Evolutionary conservation across 2,797 vertebrate species (phyloP).

Genomic region (Peromyscus aztecus): DNA sequence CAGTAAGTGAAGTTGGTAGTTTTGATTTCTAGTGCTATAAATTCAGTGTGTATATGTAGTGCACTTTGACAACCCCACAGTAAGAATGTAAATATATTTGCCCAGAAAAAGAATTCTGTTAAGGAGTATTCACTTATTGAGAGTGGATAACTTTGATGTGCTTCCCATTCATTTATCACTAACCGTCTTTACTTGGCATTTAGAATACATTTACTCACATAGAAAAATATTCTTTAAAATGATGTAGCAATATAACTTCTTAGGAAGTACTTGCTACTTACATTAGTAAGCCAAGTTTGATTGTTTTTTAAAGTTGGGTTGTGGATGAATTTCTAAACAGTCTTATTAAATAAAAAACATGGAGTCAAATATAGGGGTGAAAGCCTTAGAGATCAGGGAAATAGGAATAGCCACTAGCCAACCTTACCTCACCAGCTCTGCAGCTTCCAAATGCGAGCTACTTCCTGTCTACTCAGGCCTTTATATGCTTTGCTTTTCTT

Average conservation of each 20-base stretch:
- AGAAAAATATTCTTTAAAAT: constrained; percentile 2
- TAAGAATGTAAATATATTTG: neutral
- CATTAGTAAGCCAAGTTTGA: neutral
- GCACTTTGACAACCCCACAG: neutral
- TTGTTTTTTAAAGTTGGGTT: neutral
- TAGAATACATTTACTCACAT: neutral
- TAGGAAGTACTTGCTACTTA: neutral
- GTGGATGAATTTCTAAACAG: no score
- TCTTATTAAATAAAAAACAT: no score
- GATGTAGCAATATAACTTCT: neutral
- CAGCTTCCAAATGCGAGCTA: no score
- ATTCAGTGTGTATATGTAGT: neutral
- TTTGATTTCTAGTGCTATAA: neutral
- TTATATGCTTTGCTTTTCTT: no score
- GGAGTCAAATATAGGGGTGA: no score
- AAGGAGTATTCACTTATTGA: neutral
- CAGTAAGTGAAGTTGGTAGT: neutral
- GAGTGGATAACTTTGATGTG: neutral
- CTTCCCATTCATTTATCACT: neutral
- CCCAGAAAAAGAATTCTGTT: neutral
- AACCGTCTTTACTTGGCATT: neutral
- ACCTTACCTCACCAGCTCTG: no score
- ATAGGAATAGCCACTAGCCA: no score
- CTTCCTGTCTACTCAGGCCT: no score
- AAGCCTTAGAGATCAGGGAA: no score